Evolutionary conservation across 2,797 vertebrate species (phyloP).

Genomic region (Merluccius polli): DNA sequence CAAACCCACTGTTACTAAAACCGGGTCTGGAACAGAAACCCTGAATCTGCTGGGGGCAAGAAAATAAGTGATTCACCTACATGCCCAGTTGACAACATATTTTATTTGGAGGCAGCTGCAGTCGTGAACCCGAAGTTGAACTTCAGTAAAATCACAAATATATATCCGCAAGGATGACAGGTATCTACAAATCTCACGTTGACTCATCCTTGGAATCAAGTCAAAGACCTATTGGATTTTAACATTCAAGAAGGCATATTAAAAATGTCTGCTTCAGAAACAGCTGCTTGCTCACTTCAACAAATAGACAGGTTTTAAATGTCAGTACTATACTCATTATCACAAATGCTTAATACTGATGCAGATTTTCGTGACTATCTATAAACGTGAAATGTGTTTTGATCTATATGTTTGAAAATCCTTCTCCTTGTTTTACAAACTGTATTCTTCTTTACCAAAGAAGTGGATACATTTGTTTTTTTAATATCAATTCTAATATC

Average conservation of each 20-base stretch:
- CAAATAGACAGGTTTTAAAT: neutral
- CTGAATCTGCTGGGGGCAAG: neutral
- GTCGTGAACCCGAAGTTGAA: constrained; percentile 33
- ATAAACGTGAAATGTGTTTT: neutral
- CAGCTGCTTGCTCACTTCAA: constrained; percentile 51
- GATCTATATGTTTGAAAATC: neutral
- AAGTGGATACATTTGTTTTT: too few species aligned
- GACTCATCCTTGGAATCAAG: constrained; percentile 41
- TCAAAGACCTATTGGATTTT: constrained; percentile 45
- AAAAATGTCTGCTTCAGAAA: constrained; percentile 55
- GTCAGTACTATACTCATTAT: too few species aligned
- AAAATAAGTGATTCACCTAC: neutral
- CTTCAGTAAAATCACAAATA: constrained; percentile 16
- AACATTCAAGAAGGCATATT: constrained; percentile 36
- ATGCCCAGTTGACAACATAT: neutral
- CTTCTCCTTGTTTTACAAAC: too few species aligned
- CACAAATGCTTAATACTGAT: neutral
- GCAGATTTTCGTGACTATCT: neutral
- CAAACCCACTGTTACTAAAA: neutral
- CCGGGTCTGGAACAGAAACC: neutral
- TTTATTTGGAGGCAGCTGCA: constrained; percentile 36
- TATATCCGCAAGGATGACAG: constrained; percentile 30
- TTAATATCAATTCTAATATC: too few species aligned
- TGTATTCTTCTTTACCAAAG: too few species aligned
- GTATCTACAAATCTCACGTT: constrained; percentile 42